Evolutionary conservation across 2,888 invertebrate species (phyloP).

Genomic region (Drosophila bunnanda): DNA sequence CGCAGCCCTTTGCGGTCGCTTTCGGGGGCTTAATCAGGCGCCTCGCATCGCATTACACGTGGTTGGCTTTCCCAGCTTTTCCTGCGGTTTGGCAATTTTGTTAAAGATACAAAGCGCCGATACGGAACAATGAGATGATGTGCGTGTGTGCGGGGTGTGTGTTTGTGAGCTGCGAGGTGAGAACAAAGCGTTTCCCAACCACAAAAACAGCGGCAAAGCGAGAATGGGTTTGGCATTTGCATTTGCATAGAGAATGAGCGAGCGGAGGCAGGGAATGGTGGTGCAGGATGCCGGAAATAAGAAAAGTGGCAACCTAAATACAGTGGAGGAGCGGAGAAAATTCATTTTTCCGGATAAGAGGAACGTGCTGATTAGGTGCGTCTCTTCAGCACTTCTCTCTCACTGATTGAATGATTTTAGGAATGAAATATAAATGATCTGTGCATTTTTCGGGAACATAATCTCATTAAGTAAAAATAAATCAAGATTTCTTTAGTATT

Average conservation of each 20-base stretch:
- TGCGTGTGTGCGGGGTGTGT: slow-evolving; percentile 46
- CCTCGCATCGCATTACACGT: slow-evolving; percentile 55
- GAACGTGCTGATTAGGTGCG: background rate
- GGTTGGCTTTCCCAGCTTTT: slow-evolving; percentile 40
- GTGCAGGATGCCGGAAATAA: slow-evolving; percentile 12
- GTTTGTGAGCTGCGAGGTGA: slow-evolving; percentile 64
- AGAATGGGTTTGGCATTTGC: slow-evolving; percentile 45
- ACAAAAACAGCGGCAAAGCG: slow-evolving; percentile 46
- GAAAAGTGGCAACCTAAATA: background rate
- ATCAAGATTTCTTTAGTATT: background rate
- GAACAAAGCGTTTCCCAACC: slow-evolving; percentile 72
- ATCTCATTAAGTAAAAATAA: background rate
- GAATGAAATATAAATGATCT: background rate
- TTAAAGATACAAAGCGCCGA: slow-evolving; percentile 69
- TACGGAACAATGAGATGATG: slow-evolving; percentile 54
- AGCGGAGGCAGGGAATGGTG: background rate
- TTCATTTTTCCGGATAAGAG: background rate
- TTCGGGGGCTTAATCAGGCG: slow-evolving; percentile 56
- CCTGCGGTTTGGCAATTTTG: slow-evolving; percentile 78
- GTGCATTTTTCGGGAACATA: background rate
- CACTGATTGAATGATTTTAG: background rate
- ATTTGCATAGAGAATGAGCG: slow-evolving; percentile 37
- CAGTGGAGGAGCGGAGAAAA: background rate
- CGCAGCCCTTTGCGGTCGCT: slow-evolving; percentile 58
- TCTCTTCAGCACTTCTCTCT: background rate